Conservation (phyloP, 2,113 vertebrate genomes). For the Prunella fulvescens region DNA sequence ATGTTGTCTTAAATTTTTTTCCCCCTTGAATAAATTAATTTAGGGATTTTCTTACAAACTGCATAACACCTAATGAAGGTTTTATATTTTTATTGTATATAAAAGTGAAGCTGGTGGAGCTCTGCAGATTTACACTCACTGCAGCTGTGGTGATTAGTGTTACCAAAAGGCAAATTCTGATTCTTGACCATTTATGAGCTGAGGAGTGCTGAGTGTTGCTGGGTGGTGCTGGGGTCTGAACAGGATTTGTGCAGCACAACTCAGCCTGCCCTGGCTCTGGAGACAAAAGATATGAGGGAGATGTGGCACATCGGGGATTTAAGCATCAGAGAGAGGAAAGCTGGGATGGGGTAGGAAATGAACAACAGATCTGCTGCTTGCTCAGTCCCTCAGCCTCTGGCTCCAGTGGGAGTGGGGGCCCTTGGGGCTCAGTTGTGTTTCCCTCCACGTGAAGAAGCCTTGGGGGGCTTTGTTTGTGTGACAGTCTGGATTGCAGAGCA, state of each 20-base stretch:
- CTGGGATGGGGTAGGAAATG: not conserved
- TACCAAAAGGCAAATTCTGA: not conserved
- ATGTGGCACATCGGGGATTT: not conserved
- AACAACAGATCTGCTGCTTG: not conserved
- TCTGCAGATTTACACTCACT: not conserved
- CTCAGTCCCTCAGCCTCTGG: not conserved
- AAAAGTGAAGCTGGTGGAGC: not conserved
- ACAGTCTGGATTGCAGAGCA: not conserved
- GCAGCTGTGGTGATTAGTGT: not conserved
- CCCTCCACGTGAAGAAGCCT: not conserved
- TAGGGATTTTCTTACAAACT: constrained; percentile 20
- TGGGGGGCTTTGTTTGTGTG: not conserved
- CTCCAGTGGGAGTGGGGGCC: not conserved
- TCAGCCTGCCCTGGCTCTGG: not conserved
- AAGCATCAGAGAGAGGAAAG: not conserved
- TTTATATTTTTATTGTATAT: not conserved
- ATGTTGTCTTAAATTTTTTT: not conserved
- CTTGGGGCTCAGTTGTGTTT: not conserved
- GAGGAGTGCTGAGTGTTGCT: not conserved
- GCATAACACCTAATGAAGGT: not conserved
- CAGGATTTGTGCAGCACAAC: not conserved
- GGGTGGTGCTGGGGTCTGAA: not conserved
- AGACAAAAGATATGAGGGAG: not conserved
- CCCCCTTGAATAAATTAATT: not conserved
- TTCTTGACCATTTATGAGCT: not conserved